Evolutionary conservation across 2,797 vertebrate species (phyloP).

Genomic region (Anisognathus igniventris): DNA sequence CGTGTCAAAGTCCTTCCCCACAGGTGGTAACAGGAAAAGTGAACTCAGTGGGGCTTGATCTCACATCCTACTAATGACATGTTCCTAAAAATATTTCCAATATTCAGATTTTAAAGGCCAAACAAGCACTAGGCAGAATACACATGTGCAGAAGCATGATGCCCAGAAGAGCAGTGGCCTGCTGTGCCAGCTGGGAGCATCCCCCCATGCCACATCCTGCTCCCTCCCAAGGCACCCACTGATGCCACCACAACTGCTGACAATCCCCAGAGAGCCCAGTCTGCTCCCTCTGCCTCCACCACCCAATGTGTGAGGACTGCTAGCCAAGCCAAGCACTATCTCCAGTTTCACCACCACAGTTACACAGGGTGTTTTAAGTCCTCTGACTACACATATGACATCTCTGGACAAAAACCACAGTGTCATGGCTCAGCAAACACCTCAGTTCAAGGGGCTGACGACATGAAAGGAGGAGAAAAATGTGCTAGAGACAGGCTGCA

Average conservation of each 20-base stretch:
- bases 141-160: fast-evolving
- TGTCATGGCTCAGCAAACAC: fast-evolving
- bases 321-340: background rate
- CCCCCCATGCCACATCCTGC: background rate
- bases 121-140: background rate
- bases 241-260: background rate
- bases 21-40: background rate
- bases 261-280: background rate
- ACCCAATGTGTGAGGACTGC: fast-evolving
- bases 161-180: background rate
- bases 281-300: background rate
- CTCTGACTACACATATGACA: background rate
- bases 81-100: background rate
- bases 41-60: background rate
- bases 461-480: background rate
- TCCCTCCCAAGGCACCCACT: background rate
- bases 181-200: background rate
- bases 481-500: background rate
- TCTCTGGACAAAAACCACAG: background rate
- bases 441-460: background rate
- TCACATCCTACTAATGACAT: fast-evolving
- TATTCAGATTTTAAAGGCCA: background rate
- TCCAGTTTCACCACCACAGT: background rate
- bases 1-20: background rate
- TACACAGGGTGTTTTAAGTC: fast-evolving